phyloP scores from a whole-genome alignment of 2,113 vertebrate genomes.

The human (Homo sapiens) region DNA sequence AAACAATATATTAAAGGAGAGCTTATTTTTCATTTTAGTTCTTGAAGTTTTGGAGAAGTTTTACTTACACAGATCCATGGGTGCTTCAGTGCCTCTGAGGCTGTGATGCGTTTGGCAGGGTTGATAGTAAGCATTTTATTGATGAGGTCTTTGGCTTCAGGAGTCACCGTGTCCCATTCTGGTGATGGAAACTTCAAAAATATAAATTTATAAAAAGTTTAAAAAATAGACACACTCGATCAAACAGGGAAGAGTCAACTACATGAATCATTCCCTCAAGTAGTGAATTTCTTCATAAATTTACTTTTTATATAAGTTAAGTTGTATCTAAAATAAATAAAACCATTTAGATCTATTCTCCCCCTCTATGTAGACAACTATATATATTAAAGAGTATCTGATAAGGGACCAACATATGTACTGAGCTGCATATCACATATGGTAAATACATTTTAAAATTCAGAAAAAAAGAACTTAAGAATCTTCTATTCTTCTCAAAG shows the following conservation, averaged over 20 bases:
- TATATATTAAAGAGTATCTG: not conserved
- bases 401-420: not conserved
- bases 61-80: conserved; percentile 97
- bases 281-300: not conserved
- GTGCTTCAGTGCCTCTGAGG: conserved; percentile 95
- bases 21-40: not conserved
- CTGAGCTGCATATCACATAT: not conserved
- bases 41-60: not conserved
- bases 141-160: conserved; percentile 99
- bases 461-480: not conserved
- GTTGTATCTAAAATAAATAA: not conserved
- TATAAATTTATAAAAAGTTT: conserved; percentile 26
- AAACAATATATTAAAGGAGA: not conserved
- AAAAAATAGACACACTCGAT: not conserved
- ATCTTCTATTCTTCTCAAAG: not conserved
- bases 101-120: conserved; percentile 95
- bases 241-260: not conserved
- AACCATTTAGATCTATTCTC: not conserved
- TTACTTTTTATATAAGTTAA: not conserved
- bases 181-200: conserved; percentile 94
- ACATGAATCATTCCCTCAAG: not conserved
- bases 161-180: conserved; percentile 98
- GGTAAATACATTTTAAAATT: not conserved
- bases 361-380: fast-evolving
- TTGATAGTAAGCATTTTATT: conserved; percentile 99